Conservation (phyloP, 1,140 invertebrate genomes). For the Rhopalosiphum maidis region DNA sequence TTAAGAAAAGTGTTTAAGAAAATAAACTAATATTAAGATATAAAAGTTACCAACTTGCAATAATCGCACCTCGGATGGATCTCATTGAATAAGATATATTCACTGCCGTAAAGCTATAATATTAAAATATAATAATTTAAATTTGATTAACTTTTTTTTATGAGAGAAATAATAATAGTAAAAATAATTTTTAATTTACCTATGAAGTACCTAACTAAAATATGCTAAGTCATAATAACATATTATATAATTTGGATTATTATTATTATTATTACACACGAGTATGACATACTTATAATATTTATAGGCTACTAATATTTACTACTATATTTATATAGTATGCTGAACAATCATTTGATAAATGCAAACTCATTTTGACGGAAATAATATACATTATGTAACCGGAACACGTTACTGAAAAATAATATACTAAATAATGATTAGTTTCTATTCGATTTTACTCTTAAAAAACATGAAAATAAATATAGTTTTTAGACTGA, state of each 20-base stretch:
- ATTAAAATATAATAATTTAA: not conserved
- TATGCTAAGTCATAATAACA: no score
- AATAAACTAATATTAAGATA: not conserved
- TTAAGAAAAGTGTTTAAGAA: not conserved
- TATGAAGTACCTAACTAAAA: not conserved
- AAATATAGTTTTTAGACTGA: not conserved
- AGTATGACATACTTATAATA: not conserved
- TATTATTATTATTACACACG: no score
- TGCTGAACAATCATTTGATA: not conserved
- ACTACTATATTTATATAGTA: no score
- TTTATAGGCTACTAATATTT: no score
- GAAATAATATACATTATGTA: not conserved
- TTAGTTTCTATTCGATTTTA: not conserved
- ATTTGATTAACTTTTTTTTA: not conserved
- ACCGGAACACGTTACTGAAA: not conserved
- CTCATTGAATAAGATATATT: conserved; percentile 69
- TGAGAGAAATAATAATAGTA: no score
- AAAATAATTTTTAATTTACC: not conserved
- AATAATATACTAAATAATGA: not conserved
- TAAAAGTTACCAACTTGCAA: conserved; percentile 74
- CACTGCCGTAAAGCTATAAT: not conserved
- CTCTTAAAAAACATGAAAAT: not conserved
- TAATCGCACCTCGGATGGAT: conserved; percentile 85
- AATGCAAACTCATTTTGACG: conserved; percentile 5
- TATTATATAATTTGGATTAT: no score